These are phyloP conservation scores for Leucoraja erinaceus DNA, from an alignment of 2,113 vertebrate species.

Conservation along the genomic window DNA sequence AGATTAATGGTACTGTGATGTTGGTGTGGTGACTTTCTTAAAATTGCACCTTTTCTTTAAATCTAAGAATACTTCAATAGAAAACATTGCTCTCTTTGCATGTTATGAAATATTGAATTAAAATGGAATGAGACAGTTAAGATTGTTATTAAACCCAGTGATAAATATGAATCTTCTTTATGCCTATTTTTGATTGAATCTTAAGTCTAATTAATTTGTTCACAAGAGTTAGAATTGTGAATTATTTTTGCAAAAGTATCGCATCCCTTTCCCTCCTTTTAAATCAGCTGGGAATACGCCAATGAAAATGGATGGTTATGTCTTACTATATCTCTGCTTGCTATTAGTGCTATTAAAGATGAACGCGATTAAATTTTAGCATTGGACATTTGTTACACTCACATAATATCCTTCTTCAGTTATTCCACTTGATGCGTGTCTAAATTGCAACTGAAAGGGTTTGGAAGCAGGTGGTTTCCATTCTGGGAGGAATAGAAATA, in stretches of 20 bases:
- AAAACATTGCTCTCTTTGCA: background rate
- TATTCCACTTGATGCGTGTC: background rate
- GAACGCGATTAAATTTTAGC: background rate
- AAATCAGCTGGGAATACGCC: background rate
- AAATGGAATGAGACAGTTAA: background rate
- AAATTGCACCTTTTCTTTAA: background rate
- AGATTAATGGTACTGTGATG: background rate
- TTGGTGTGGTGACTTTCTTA: background rate
- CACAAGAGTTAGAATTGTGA: background rate
- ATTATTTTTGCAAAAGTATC: background rate
- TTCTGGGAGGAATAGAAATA: background rate
- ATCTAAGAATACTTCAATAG: background rate
- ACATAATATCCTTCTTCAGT: background rate
- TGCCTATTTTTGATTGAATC: background rate
- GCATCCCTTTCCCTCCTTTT: background rate
- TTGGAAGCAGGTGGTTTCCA: background rate
- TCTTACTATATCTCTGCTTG: background rate
- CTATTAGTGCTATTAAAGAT: background rate
- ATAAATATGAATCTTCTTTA: background rate
- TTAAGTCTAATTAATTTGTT: background rate
- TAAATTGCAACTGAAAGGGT: background rate
- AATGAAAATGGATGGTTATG: background rate
- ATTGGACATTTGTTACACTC: background rate
- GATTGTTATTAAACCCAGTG: background rate
- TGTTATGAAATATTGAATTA: background rate